phyloP scores from a whole-genome alignment of 2,888 invertebrate genomes.

The Euzophera pinguis region DNA sequence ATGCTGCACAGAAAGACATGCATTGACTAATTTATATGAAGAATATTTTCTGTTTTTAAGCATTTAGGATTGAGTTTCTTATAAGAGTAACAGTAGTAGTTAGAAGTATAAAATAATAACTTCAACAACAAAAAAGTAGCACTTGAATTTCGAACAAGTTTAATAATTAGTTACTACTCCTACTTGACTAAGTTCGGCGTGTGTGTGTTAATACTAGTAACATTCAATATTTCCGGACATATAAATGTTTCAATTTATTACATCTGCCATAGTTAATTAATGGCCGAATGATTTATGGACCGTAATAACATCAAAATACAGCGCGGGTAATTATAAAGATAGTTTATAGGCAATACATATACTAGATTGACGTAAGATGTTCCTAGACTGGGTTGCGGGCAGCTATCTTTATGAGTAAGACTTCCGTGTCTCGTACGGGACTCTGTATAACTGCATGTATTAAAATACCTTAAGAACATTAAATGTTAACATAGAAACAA shows the following conservation, averaged over 20 bases:
- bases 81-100: no score
- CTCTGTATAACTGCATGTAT: background rate
- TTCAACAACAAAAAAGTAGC: no score
- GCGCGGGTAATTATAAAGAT: background rate
- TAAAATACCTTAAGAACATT: background rate
- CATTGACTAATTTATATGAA: background rate
- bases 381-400: conserved; percentile 6
- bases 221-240: no score
- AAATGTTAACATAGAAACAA: no score
- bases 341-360: conserved; percentile 14
- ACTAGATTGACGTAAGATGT: background rate
- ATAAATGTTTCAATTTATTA: background rate
- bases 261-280: background rate
- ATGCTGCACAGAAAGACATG: background rate
- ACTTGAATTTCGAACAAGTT: no score
- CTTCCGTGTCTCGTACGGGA: conserved; percentile 9
- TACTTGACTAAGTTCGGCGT: no score
- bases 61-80: no score
- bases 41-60: no score
- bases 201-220: no score
- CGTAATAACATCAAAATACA: conserved; percentile 3
- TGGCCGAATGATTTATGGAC: background rate
- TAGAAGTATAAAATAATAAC: no score
- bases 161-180: no score
- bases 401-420: conserved; percentile 4